Conservation (phyloP, 2,113 vertebrate species). For the Mus spicilegus region DNA sequence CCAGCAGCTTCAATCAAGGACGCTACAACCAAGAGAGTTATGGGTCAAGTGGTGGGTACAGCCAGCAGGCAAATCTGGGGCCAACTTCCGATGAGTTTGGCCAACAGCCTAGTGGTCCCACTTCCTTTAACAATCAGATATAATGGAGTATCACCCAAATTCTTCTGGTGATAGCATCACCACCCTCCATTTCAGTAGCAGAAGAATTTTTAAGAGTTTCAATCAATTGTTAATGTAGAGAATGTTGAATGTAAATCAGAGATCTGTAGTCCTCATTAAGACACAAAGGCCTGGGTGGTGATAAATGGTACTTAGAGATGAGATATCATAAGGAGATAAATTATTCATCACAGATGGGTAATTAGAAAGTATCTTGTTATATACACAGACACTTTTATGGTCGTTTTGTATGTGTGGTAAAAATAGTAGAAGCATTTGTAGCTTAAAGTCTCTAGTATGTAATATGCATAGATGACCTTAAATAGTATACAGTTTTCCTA, state of each 20-base stretch:
- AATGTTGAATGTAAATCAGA: slow-evolving; percentile 65
- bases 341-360: slow-evolving; percentile 77
- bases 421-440: slow-evolving; percentile 86
- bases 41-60: slow-evolving; percentile 90
- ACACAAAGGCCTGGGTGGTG: slow-evolving; percentile 75
- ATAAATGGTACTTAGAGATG: slow-evolving; percentile 78
- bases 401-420: slow-evolving; percentile 85
- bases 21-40: slow-evolving; percentile 93
- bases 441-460: slow-evolving; percentile 86
- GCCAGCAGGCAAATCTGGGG: slow-evolving; percentile 86
- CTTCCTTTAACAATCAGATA: slow-evolving; percentile 94
- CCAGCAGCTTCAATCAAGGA: slow-evolving; percentile 91
- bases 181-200: slow-evolving; percentile 74
- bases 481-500: slow-evolving; percentile 85
- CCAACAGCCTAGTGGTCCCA: slow-evolving; percentile 87
- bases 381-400: slow-evolving; percentile 86
- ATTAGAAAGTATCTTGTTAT: slow-evolving; percentile 85
- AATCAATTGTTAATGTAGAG: slow-evolving; percentile 79
- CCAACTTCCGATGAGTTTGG: slow-evolving; percentile 90
- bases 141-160: slow-evolving; percentile 80
- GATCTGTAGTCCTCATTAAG: slow-evolving; percentile 72
- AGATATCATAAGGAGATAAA: slow-evolving; percentile 56
- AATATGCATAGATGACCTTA: slow-evolving; percentile 83
- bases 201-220: slow-evolving; percentile 81
- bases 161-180: slow-evolving; percentile 75